Evolutionary conservation across 2,888 invertebrate species (phyloP), one percentile per base, ranked within the genome.

Genomic region (Lepidocyrtinus sp.): DNA sequence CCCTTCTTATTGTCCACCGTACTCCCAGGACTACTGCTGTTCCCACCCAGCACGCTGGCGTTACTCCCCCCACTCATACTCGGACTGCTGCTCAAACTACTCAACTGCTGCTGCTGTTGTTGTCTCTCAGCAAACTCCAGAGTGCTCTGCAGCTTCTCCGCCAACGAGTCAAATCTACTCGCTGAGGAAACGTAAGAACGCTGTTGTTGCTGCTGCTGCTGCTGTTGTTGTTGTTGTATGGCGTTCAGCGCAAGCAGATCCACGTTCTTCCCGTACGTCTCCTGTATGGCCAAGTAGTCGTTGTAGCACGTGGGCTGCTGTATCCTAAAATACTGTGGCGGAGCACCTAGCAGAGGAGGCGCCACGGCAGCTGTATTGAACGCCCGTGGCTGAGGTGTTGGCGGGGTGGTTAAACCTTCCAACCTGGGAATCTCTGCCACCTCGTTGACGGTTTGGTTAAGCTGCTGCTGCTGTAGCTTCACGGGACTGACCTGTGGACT

Each of bases 21-120:
- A n/a, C 25, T 50, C 17, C 65, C 27, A 65, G 25, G 74, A 63
- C 24, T 70, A 59, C 65, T 82, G 70, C 46, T 69, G 77, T 64
- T 80, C n/a, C n/a, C n/a, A n/a, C n/a, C n/a, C n/a, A n/a, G n/a
- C n/a, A n/a, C n/a, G 74, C 67, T 79, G 68, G 46, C 25, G 21
- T 36, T 59, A n/a, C n/a, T n/a, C n/a, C n/a, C n/a, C n/a, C n/a
- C n/a, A n/a, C n/a, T n/a, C n/a, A n/a, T n/a, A 25, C 25, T 70
- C 69, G 62, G 63, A 63, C 59, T 76, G 70, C 15, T 59, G 69
- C n/a, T 69, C 21, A 65, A 46, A 61, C 59, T 74, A 2, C 12
- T 17, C 61, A 61, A 22, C n/a, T 15, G 61, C 17, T n/a, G n/a
- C n/a, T n/a, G n/a, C n/a, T n/a, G n/a, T 24, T 63, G 63, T 17